Evolutionary conservation across 2,888 invertebrate species (phyloP).

Genomic region (Mimachlamys varia): DNA sequence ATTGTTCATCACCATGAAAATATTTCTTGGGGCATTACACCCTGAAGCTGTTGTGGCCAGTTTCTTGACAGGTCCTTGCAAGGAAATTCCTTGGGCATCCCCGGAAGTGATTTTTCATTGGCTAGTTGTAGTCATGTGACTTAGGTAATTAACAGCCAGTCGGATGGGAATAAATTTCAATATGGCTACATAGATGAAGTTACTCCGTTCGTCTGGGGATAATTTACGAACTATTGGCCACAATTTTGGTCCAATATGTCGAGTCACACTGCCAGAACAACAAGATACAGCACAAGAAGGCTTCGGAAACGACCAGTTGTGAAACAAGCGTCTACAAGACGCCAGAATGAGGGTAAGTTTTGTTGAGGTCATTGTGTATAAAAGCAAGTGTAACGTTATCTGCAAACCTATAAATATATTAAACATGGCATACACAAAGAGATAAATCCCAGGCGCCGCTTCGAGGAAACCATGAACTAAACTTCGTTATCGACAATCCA

Average conservation of each 20-base stretch:
- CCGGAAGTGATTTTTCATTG: constrained; percentile 57
- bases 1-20: not conserved
- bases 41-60: not conserved
- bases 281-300: constrained; percentile 70
- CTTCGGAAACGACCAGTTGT: constrained; percentile 56
- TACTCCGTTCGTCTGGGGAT: constrained; percentile 53
- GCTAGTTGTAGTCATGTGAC: constrained; percentile 58
- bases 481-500: not conserved
- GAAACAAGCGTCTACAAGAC: constrained; percentile 46
- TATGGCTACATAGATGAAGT: constrained; percentile 69
- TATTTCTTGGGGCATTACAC: not conserved
- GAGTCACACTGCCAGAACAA: constrained; percentile 67
- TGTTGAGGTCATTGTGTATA: constrained; percentile 50
- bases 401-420: constrained; percentile 36
- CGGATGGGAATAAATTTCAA: constrained; percentile 70
- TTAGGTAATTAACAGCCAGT: constrained; percentile 65
- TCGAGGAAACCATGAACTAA: not conserved
- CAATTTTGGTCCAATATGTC: constrained; percentile 65
- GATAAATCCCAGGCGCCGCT: not conserved
- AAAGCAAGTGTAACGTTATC: constrained; percentile 25
- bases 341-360: constrained; percentile 51
- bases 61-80: constrained; percentile 21
- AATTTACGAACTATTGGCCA: constrained; percentile 42
- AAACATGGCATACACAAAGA: constrained; percentile 35
- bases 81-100: constrained; percentile 38